phyloP scores from a whole-genome alignment of 2,888 invertebrate genomes.

The Drosophila diplacantha region DNA sequence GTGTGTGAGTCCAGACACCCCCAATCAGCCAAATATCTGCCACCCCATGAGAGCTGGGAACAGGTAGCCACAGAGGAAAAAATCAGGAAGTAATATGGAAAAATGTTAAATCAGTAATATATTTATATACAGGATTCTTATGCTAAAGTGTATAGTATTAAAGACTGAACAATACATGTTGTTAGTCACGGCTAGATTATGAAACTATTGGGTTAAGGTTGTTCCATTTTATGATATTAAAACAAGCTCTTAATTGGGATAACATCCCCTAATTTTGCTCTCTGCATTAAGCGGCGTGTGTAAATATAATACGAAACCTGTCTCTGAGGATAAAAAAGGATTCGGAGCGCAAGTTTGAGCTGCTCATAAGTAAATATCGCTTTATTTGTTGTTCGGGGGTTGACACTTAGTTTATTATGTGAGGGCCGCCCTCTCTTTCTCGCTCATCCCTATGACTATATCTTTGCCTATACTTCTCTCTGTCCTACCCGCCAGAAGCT shows the following conservation, averaged over 20 bases:
- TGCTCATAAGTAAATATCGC: constrained; percentile 34
- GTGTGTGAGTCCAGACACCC: constrained; percentile 45
- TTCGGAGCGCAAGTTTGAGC: constrained; percentile 26
- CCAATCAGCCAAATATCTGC: constrained; percentile 25
- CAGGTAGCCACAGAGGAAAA: constrained; percentile 40
- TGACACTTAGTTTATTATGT: constrained; percentile 15
- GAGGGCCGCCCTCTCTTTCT: neutral
- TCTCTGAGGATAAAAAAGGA: constrained; percentile 27
- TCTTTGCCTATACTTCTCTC: constrained; percentile 1
- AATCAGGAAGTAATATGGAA: neutral
- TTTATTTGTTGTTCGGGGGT: constrained; percentile 19
- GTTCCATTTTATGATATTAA: too few relatives aligned
- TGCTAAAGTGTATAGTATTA: neutral
- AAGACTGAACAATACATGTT: neutral
- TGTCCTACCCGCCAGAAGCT: constrained; percentile 44
- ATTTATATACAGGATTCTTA: too few relatives aligned
- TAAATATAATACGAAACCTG: constrained; percentile 48
- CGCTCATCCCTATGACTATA: neutral
- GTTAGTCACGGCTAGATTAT: neutral
- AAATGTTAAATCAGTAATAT: too few relatives aligned
- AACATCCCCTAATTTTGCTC: neutral
- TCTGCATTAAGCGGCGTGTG: constrained; percentile 56
- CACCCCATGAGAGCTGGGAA: constrained; percentile 23
- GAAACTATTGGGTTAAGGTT: too few relatives aligned
- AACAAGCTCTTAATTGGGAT: neutral